phyloP scores from a whole-genome alignment of 1,140 invertebrate genomes.

The Drosophila rhopaloa region DNA sequence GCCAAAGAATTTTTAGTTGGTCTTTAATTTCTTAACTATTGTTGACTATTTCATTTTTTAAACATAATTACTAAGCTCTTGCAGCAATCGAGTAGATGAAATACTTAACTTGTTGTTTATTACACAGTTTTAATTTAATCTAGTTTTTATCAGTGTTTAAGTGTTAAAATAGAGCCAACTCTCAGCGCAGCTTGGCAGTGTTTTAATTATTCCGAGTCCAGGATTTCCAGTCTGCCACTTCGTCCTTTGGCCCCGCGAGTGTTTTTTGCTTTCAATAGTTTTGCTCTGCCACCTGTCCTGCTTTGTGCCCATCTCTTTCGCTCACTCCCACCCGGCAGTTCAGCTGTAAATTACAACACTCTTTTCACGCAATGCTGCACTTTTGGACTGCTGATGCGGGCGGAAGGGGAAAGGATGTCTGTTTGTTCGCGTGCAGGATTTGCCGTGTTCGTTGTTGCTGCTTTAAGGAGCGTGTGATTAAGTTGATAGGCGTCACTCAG shows the following conservation, averaged over 20 bases:
- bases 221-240: constrained; percentile 28
- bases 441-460: constrained; percentile 3
- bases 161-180: constrained; percentile 51
- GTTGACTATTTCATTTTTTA: no score
- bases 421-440: constrained; percentile 42
- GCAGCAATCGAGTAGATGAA: no score
- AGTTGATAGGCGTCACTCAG: constrained; percentile 67
- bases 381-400: constrained; percentile 51
- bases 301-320: not conserved
- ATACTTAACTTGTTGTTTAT: no score
- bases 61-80: no score
- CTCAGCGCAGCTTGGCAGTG: constrained; percentile 34
- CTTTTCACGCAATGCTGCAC: constrained; percentile 77
- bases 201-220: constrained; percentile 70
- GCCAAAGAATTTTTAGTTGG: no score
- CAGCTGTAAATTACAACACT: constrained; percentile 76
- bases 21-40: no score
- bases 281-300: constrained; percentile 43
- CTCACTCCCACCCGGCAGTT: constrained; percentile 16
- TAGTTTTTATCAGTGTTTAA: constrained; percentile 5
- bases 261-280: constrained; percentile 34
- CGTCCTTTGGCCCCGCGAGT: constrained; percentile 2
- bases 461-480: constrained; percentile 59
- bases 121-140: not conserved
- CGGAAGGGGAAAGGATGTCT: constrained; percentile 30